Evolutionary conservation across 2,113 vertebrate genomes (phyloP).

Genomic region (Gasterosteus aculeatus): DNA sequence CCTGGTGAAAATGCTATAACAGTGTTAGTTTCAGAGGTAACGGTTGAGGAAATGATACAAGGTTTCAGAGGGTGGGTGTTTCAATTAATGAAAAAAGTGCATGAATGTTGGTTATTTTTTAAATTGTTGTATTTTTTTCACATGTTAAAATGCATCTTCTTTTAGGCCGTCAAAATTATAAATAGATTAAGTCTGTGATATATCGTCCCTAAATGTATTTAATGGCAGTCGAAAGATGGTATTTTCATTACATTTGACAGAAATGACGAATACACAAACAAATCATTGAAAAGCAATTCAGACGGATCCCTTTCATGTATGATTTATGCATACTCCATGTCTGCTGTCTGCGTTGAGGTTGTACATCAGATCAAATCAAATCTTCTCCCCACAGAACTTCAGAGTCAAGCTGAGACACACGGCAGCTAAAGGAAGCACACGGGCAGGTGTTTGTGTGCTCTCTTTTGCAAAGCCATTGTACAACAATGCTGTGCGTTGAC

Average conservation of each 20-base stretch:
- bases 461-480: background rate
- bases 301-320: background rate
- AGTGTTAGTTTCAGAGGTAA: background rate
- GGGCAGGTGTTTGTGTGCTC: constrained; percentile 22
- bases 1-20: background rate
- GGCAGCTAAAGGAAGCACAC: constrained; percentile 8
- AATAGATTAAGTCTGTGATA: background rate
- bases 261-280: background rate
- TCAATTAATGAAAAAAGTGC: background rate
- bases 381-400: background rate
- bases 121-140: background rate
- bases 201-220: background rate
- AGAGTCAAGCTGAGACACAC: background rate
- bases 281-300: background rate
- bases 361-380: no score
- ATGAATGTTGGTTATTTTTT: background rate
- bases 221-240: background rate
- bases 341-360: background rate
- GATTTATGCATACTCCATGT: background rate
- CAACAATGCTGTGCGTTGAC: background rate
- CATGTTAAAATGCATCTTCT: background rate
- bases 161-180: background rate
- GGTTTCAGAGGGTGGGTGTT: background rate
- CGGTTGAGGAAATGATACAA: background rate
- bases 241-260: background rate